Conservation (phyloP, 2,888 invertebrate species). For the Nemotelus nigrinus region DNA sequence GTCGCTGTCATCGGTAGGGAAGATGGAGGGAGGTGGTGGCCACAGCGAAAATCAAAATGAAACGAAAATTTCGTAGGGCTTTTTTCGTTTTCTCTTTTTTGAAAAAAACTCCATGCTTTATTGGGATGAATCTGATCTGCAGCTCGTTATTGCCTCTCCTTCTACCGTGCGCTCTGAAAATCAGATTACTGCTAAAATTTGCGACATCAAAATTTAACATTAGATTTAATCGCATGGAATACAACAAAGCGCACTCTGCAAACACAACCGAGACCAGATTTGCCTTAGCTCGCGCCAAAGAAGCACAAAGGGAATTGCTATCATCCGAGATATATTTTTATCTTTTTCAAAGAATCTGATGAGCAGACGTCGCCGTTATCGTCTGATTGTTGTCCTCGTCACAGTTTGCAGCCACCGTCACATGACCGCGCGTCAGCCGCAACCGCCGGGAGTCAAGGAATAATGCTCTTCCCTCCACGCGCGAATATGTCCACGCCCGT, state of each 20-base stretch:
- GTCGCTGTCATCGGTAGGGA: too few relatives aligned
- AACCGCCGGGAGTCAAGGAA: too few relatives aligned
- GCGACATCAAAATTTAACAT: constrained; percentile 38
- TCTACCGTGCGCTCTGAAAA: not conserved
- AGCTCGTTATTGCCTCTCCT: too few relatives aligned
- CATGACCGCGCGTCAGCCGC: too few relatives aligned
- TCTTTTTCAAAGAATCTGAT: constrained; percentile 5
- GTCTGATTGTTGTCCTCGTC: constrained; percentile 24
- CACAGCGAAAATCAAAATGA: too few relatives aligned
- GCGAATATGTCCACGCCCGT: not conserved
- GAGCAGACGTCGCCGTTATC: constrained; percentile 8
- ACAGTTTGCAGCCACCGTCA: not conserved
- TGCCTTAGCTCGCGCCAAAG: not conserved
- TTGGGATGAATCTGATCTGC: too few relatives aligned
- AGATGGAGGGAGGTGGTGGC: too few relatives aligned
- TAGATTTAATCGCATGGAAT: constrained; percentile 40
- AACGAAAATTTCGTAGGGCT: too few relatives aligned
- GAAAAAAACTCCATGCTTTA: too few relatives aligned
- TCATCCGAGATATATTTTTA: constrained; percentile 16
- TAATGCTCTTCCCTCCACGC: not conserved
- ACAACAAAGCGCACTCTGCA: not conserved
- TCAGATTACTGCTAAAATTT: constrained; percentile 29
- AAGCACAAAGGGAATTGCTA: not conserved
- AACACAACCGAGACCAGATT: not conserved
- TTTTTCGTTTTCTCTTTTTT: too few relatives aligned